Percentiles rank a stretch among this genome's conserved stretches.
These are phyloP conservation scores for Pharmacophagus antenor DNA, from an alignment of 2,888 invertebrate species.

Conservation along the genomic window DNA sequence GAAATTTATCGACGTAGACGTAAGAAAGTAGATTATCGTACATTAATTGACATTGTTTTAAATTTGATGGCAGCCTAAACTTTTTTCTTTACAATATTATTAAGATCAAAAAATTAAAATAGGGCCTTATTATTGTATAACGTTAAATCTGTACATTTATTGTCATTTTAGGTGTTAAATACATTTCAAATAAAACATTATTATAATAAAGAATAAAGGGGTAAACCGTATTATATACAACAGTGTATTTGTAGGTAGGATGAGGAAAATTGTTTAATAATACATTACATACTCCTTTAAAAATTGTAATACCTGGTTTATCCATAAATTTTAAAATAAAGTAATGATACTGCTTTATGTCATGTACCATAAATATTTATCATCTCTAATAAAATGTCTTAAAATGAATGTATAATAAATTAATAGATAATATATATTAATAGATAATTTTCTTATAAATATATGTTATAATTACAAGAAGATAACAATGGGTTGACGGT, in stretches of 20 bases:
- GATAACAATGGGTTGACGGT: slow-evolving; percentile 19
- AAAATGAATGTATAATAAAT: too few species aligned
- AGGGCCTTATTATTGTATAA: neutral
- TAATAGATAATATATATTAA: neutral
- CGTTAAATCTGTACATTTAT: neutral
- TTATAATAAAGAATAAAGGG: neutral
- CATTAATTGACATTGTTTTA: neutral
- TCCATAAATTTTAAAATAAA: too few species aligned
- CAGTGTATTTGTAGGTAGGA: slow-evolving; percentile 16
- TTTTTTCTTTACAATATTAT: neutral
- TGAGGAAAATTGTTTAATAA: slow-evolving; percentile 18
- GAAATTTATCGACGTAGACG: slow-evolving; percentile 30
- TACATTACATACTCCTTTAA: neutral
- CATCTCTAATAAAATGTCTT: too few species aligned
- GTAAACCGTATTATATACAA: neutral
- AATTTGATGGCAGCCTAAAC: neutral
- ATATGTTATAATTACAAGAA: slow-evolving; percentile 17
- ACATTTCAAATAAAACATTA: neutral
- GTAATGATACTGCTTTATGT: too few species aligned
- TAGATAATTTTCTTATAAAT: slow-evolving; percentile 9
- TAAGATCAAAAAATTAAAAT: neutral
- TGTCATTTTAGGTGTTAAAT: neutral
- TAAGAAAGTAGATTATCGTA: slow-evolving; percentile 12
- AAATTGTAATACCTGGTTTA: neutral
- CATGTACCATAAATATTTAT: too few species aligned